Evolutionary conservation across 2,113 vertebrate species (phyloP).

Genomic region (Galemys pyrenaicus): DNA sequence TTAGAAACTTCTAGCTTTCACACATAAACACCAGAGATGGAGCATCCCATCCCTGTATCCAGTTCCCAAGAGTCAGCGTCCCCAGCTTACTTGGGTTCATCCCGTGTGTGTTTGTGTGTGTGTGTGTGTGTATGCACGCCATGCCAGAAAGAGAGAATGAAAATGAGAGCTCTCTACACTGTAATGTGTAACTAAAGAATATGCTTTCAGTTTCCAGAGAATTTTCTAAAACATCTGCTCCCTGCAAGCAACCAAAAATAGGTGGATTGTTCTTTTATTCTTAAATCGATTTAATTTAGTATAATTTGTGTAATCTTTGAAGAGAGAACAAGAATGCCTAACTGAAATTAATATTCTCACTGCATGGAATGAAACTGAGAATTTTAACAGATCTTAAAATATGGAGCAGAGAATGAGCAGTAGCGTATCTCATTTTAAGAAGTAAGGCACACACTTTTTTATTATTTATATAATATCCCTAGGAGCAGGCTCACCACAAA

Average conservation of each 20-base stretch:
- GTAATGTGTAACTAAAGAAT: conserved; percentile 3
- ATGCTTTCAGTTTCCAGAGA: background rate
- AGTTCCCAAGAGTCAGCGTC: background rate
- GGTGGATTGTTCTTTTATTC: conserved; percentile 25
- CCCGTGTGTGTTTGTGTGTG: background rate
- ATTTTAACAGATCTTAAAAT: conserved; percentile 36
- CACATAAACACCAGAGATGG: background rate
- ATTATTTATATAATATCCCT: conserved; percentile 20
- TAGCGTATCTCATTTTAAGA: background rate
- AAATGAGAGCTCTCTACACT: background rate
- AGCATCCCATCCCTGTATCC: background rate
- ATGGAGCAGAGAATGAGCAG: background rate
- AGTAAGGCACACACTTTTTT: background rate
- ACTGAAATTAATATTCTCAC: background rate
- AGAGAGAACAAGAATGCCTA: conserved; percentile 35
- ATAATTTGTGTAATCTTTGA: conserved; percentile 49
- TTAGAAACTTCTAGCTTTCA: too few species aligned
- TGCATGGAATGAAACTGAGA: background rate
- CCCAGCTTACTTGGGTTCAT: background rate
- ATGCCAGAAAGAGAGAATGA: background rate
- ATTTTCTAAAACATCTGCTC: conserved; percentile 1
- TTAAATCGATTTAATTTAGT: conserved; percentile 45
- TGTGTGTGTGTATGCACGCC: background rate
- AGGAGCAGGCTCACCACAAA: background rate
- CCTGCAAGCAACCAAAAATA: background rate